Base-by-base conservation (phyloP, 2,888 invertebrate genomes). In the Rambutsinella grinnellia region DNA sequence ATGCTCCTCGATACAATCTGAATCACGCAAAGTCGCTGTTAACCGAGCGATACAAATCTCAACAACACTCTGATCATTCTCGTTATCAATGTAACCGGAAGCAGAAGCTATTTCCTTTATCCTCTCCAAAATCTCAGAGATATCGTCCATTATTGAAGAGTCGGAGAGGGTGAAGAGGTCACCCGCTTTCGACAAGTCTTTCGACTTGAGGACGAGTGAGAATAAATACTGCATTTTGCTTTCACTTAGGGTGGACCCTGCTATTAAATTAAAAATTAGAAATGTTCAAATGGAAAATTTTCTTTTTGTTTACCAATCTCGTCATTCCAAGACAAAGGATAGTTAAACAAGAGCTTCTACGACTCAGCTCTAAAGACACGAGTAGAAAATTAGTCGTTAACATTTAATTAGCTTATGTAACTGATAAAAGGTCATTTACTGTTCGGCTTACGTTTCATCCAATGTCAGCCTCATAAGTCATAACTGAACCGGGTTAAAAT, bases 41-140 rank as follows among this genome's bases (percentile, higher is more conserved):
- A 96, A 93, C 79, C 96, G 88, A 1, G 96, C 95, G 76, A 97
- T 92, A 87, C 96, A 96, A 85, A 97, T 96, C 88, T 97, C 97
- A 83, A 97, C 95, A 78, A 97, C 93, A 84, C 95, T 95, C 88
- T 97, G 97, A 87, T 96, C 95, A 87, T 96, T 94, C 86, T 94
- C 93, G 87, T 94, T 95, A 82, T 92, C 91, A 58, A 92, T 90
- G 86, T 96, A 97, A 85, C 93, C 93, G 2, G 93, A 89, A 78
- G 93, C 90, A 79, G 94, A 93, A 75, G 94, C 93, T 82, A 97
- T 95, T 81, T 93, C 91, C 78, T 92, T 91, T 85, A 93, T 92
- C 88, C 85, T 82, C 13, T 76, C 76, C 74, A 84, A 69, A 1
- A 85, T 94, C 88, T 93, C 92, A 65, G 93, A 93, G 84, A 94